A percentile compares a stretch with the other conserved stretches of the same genome.
Evolutionary conservation across 2,888 invertebrate genomes (phyloP).

Genomic region (Eupithecia inturbata): DNA sequence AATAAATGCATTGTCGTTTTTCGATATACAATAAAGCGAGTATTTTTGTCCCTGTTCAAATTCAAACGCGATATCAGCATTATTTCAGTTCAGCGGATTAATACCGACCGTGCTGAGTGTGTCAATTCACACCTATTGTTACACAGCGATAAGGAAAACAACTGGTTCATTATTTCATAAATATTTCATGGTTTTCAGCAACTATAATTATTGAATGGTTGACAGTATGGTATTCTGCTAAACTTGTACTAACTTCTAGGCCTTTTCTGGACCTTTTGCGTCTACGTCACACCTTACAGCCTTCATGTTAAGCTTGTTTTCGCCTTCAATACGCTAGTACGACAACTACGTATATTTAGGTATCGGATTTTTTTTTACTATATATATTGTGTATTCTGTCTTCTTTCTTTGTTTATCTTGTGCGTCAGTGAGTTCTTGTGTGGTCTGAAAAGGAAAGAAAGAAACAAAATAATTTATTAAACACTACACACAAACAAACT

Average conservation of each 20-base stretch:
- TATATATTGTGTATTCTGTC: too few relatives aligned
- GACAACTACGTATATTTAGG: too few relatives aligned
- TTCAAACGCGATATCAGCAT: neutral
- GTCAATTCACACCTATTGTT: slow-evolving; percentile 5
- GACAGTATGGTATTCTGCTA: neutral
- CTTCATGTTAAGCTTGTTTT: too few relatives aligned
- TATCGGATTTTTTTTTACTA: too few relatives aligned
- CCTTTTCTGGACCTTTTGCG: neutral
- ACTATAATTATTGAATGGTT: neutral
- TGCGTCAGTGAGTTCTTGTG: too few relatives aligned
- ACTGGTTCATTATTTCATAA: neutral
- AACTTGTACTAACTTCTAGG: too few relatives aligned
- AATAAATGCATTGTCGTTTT: neutral
- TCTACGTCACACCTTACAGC: neutral
- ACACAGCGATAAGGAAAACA: neutral
- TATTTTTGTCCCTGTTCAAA: neutral
- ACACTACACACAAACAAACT: too few relatives aligned
- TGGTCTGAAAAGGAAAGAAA: too few relatives aligned
- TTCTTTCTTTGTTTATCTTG: too few relatives aligned
- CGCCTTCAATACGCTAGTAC: too few relatives aligned
- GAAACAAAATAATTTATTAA: too few relatives aligned
- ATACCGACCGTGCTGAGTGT: neutral
- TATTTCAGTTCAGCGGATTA: neutral
- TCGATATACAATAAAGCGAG: neutral
- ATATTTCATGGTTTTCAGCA: neutral